Conservation (phyloP, 2,113 vertebrate genomes). For the Mixornis gularis region DNA sequence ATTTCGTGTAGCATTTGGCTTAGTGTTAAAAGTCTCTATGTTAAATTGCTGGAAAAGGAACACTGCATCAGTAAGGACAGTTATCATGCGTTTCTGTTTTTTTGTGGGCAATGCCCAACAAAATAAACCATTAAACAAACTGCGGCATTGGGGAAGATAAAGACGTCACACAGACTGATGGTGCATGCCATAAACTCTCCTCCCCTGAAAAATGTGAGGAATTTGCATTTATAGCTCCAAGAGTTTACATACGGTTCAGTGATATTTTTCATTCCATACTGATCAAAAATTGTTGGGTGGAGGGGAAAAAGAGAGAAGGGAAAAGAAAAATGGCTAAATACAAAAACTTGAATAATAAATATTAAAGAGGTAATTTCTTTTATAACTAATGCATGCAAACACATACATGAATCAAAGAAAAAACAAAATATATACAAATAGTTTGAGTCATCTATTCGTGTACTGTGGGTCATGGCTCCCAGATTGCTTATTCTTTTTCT, state of each 20-base stretch:
- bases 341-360: not conserved
- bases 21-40: not conserved
- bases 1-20: not conserved
- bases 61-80: not conserved
- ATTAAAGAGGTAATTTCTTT: not conserved
- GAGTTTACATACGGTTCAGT: not conserved
- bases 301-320: not conserved
- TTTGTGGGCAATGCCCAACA: not conserved
- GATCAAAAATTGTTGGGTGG: not conserved
- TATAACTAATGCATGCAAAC: not conserved
- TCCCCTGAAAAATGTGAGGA: not conserved
- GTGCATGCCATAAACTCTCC: not conserved
- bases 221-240: not conserved
- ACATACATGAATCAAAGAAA: not conserved
- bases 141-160: not conserved
- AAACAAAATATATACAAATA: not conserved
- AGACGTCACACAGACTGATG: not conserved
- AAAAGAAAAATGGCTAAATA: not conserved
- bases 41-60: not conserved
- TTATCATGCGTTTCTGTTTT: not conserved
- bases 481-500: not conserved
- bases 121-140: not conserved
- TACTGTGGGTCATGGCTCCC: not conserved
- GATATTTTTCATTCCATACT: not conserved
- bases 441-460: rapidly evolving